Conservation (phyloP, 2,113 vertebrate species). For the Lagopus leucura region DNA sequence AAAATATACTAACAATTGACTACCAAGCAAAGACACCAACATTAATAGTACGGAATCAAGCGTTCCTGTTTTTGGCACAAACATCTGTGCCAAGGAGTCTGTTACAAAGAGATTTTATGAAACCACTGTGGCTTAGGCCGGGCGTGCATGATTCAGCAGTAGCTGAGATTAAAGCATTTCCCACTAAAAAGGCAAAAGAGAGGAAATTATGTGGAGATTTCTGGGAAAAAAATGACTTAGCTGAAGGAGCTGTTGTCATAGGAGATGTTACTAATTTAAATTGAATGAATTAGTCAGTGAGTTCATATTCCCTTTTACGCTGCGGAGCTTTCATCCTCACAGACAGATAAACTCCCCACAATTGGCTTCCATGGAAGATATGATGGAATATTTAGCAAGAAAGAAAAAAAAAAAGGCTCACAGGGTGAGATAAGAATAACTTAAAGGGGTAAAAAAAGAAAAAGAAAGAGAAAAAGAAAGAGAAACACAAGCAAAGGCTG, state of each 20-base stretch:
- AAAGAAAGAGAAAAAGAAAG: too few relatives aligned
- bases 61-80: background rate
- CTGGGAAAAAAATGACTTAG: background rate
- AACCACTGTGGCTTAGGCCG: background rate
- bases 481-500: too few relatives aligned
- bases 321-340: too few relatives aligned
- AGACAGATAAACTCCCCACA: too few relatives aligned
- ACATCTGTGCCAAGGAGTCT: background rate
- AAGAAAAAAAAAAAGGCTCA: too few relatives aligned
- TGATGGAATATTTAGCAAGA: too few relatives aligned
- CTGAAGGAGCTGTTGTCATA: background rate
- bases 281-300: background rate
- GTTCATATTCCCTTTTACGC: background rate
- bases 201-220: background rate
- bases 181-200: background rate
- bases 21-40: background rate
- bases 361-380: too few relatives aligned
- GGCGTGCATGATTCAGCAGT: background rate
- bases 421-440: too few relatives aligned
- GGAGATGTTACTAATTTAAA: background rate
- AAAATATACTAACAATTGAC: background rate
- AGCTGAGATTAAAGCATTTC: background rate
- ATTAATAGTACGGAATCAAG: background rate
- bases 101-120: constrained; percentile 6
- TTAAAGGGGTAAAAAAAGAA: too few relatives aligned